Evolutionary conservation across 2,888 invertebrate species (phyloP).

Genomic region (Trachelus stipa): DNA sequence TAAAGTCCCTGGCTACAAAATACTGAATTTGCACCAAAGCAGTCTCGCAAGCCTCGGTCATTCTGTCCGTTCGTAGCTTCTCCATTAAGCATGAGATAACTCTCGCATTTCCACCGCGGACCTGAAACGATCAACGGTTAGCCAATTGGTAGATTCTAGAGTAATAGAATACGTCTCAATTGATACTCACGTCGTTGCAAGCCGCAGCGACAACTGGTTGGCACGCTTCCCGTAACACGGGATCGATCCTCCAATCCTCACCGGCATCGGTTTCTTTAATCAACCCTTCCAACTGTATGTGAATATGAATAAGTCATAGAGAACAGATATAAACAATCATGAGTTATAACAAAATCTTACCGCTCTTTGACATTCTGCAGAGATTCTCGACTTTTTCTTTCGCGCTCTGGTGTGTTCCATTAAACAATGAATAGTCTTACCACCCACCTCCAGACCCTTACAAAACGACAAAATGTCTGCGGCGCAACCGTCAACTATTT

Average conservation of each 20-base stretch:
- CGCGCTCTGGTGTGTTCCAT: slow-evolving; percentile 86
- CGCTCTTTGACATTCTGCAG: slow-evolving; percentile 79
- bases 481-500: slow-evolving; percentile 88
- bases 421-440: slow-evolving; percentile 94
- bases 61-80: slow-evolving; percentile 83
- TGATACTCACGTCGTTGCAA: slow-evolving; percentile 72
- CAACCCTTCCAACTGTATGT: slow-evolving; percentile 77
- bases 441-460: slow-evolving; percentile 80
- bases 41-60: slow-evolving; percentile 91
- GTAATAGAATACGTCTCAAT: slow-evolving; percentile 39
- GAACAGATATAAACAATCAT: not conserved
- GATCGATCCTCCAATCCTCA: slow-evolving; percentile 96
- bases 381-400: slow-evolving; percentile 75
- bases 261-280: slow-evolving; percentile 92
- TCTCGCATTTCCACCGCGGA: slow-evolving; percentile 80
- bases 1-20: slow-evolving; percentile 95
- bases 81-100: slow-evolving; percentile 96
- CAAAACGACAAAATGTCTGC: slow-evolving; percentile 85
- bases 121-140: slow-evolving; percentile 57
- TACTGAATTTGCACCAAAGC: slow-evolving; percentile 96
- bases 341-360: slow-evolving; percentile 62
- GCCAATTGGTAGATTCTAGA: not conserved
- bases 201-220: slow-evolving; percentile 84
- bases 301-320: slow-evolving; percentile 12
- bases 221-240: slow-evolving; percentile 87